Evolutionary conservation across 2,797 vertebrate species (phyloP).

Genomic region (Epinephelus awoara): DNA sequence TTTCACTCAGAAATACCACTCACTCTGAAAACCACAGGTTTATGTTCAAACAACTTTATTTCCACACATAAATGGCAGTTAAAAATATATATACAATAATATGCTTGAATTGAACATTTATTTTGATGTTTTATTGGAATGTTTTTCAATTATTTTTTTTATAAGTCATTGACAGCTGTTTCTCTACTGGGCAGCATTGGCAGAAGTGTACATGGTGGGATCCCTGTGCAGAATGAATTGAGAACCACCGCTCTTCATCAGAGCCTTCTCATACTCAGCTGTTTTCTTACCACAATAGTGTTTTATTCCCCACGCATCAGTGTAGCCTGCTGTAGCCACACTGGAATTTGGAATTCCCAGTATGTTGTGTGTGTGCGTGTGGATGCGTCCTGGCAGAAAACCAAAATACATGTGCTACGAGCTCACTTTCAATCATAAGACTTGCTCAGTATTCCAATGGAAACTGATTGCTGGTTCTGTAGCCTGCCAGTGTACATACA

Average conservation of each 20-base stretch:
- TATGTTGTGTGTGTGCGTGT: not conserved
- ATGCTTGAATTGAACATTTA: constrained; percentile 41
- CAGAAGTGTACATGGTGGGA: not conserved
- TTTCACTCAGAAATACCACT: not conserved
- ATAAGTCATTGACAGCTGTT: constrained; percentile 23
- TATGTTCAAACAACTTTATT: constrained; percentile 67
- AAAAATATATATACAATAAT: constrained; percentile 42
- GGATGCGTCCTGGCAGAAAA: constrained; percentile 27
- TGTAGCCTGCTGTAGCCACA: constrained; percentile 36
- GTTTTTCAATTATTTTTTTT: constrained; percentile 56
- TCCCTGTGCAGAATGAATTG: constrained; percentile 1
- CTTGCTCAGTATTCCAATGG: constrained; percentile 18
- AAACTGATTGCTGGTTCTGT: constrained; percentile 4
- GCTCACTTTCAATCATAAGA: constrained; percentile 32
- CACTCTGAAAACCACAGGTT: not conserved
- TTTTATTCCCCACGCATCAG: constrained; percentile 10
- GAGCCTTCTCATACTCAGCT: not conserved
- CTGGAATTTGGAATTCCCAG: constrained; percentile 30
- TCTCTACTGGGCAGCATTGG: constrained; percentile 24
- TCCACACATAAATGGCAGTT: constrained; percentile 44
- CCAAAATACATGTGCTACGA: constrained; percentile 13
- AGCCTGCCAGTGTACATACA: constrained; percentile 31
- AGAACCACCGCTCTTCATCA: constrained; percentile 1
- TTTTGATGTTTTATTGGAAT: constrained; percentile 67
- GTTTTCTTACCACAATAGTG: constrained; percentile 1